phyloP scores from a whole-genome alignment of 1,140 invertebrate species.

The Cyphomyrmex costatus region DNA sequence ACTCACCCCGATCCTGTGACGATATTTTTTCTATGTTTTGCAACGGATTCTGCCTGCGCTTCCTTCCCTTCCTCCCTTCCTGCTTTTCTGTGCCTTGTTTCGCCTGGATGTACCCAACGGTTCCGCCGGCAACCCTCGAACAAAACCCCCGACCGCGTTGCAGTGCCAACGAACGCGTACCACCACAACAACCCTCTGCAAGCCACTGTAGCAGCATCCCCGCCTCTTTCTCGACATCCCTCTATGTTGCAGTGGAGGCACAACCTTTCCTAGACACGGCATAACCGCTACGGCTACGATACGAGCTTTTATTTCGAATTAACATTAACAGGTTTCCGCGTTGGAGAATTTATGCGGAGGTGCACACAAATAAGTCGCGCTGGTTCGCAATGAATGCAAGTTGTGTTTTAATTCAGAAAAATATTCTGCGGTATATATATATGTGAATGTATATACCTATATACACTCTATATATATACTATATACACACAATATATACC shows the following conservation, averaged over 20 bases:
- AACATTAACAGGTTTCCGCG: constrained; percentile 78
- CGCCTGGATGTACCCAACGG: constrained; percentile 69
- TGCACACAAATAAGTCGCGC: constrained; percentile 60
- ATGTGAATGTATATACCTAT: too few species aligned
- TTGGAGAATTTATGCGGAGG: constrained; percentile 66
- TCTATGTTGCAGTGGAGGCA: constrained; percentile 24
- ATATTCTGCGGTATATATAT: neutral
- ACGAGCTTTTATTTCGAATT: constrained; percentile 77
- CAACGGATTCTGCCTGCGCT: constrained; percentile 50
- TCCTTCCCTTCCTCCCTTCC: constrained; percentile 60
- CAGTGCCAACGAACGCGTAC: constrained; percentile 67
- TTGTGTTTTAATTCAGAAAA: neutral
- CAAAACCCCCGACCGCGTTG: constrained; percentile 70
- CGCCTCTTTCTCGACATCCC: neutral
- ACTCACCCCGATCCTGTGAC: constrained; percentile 66
- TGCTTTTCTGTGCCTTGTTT: constrained; percentile 66
- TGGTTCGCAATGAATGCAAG: neutral
- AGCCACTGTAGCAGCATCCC: constrained; percentile 43
- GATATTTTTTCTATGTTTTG: constrained; percentile 68
- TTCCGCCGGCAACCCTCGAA: constrained; percentile 66
- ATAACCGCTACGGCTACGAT: constrained; percentile 46
- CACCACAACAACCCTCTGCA: constrained; percentile 65
- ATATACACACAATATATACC: too few species aligned
- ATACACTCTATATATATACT: too few species aligned
- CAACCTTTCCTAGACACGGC: constrained; percentile 43